These are phyloP conservation scores for Drosophila takahashii DNA, from an alignment of 1,140 invertebrate genomes.

Conservation along the genomic window DNA sequence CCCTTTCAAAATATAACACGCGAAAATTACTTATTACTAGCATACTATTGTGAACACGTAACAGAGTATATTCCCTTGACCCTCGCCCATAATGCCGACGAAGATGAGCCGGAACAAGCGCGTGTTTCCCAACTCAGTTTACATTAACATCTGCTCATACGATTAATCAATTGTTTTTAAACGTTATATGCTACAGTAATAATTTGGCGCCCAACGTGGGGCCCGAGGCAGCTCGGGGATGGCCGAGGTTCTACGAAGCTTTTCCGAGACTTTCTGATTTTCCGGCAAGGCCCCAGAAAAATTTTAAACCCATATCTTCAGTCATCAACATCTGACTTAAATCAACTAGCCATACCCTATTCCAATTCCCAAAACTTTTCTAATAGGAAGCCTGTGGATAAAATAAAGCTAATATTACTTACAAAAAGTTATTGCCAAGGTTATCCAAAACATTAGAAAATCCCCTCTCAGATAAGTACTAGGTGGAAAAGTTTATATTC, in stretches of 20 bases:
- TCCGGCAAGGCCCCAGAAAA: too few species aligned
- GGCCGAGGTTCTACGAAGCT: slow-evolving; percentile 1
- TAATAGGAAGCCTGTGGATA: slow-evolving; percentile 1
- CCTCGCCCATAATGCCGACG: slow-evolving; percentile 1
- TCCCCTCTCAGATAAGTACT: slow-evolving; percentile 3
- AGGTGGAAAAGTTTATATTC: slow-evolving; percentile 4
- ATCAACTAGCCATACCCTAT: too few species aligned
- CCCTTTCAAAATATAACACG: too few species aligned
- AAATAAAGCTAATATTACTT: not conserved
- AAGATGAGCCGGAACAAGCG: not conserved
- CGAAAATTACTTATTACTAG: too few species aligned
- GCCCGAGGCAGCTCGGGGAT: slow-evolving; percentile 3
- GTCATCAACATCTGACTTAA: too few species aligned
- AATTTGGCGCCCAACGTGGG: not conserved
- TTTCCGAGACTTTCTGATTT: not conserved
- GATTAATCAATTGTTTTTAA: not conserved
- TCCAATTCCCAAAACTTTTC: not conserved
- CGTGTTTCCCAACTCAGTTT: not conserved
- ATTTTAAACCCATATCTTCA: too few species aligned
- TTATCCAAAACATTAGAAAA: slow-evolving; percentile 3
- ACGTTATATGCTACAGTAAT: slow-evolving; percentile 1
- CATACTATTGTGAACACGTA: slow-evolving; percentile 1
- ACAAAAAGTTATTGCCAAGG: slow-evolving; percentile 2
- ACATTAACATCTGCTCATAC: not conserved
- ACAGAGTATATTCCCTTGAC: not conserved